Evolutionary conservation across 2,888 invertebrate genomes (phyloP).

Genomic region (Opisthograptis luteolata): DNA sequence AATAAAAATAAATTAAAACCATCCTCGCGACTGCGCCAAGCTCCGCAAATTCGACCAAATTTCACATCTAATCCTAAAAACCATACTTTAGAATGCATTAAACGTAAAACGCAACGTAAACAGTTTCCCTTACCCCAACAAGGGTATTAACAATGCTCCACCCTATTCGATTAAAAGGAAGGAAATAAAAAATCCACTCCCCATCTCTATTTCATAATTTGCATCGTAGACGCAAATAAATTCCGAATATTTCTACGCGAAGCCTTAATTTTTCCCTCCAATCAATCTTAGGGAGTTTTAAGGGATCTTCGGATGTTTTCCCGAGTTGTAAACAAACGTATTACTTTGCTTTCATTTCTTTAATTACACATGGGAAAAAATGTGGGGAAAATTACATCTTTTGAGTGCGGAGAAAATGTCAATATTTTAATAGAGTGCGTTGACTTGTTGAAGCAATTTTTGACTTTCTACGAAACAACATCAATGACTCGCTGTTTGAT

Average conservation of each 20-base stretch:
- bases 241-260: slow-evolving; percentile 76
- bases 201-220: slow-evolving; percentile 81
- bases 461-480: too few species aligned
- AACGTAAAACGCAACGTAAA: slow-evolving; percentile 61
- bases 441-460: too few species aligned
- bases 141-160: slow-evolving; percentile 65
- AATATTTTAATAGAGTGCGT: slow-evolving; percentile 6
- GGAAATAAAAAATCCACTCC: slow-evolving; percentile 65
- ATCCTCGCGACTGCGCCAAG: slow-evolving; percentile 16
- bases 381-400: too few species aligned
- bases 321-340: slow-evolving; percentile 24
- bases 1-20: slow-evolving; percentile 19
- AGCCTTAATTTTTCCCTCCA: slow-evolving; percentile 71
- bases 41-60: slow-evolving; percentile 26
- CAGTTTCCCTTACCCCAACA: slow-evolving; percentile 58
- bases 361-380: slow-evolving; percentile 21
- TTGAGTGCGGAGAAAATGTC: slow-evolving; percentile 7
- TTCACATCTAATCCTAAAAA: slow-evolving; percentile 24
- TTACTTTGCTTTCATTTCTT: slow-evolving; percentile 26
- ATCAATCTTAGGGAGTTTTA: slow-evolving; percentile 59
- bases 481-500: too few species aligned
- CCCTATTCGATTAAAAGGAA: slow-evolving; percentile 75
- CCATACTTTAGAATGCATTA: slow-evolving; percentile 45
- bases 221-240: slow-evolving; percentile 81
- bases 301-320: slow-evolving; percentile 34